phyloP scores from a whole-genome alignment of 2,797 vertebrate genomes.

The Artibeus jamaicensis region DNA sequence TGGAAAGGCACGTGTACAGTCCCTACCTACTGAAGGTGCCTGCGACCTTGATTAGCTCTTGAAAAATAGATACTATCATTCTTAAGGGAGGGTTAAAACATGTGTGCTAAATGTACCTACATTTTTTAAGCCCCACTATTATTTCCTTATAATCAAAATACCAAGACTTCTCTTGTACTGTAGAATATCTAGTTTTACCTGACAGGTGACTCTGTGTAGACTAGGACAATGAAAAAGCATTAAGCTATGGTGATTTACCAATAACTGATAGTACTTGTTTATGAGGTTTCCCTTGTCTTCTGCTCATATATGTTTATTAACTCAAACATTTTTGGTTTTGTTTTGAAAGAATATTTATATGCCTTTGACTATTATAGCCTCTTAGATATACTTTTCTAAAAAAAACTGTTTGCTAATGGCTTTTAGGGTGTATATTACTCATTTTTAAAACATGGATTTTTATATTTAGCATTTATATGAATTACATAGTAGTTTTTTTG shows the following conservation, averaged over 20 bases:
- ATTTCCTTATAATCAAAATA: background rate
- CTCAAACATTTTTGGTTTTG: background rate
- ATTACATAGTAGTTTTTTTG: background rate
- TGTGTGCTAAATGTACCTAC: background rate
- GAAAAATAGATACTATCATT: background rate
- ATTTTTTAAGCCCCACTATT: background rate
- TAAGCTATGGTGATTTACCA: background rate
- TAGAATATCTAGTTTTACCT: background rate
- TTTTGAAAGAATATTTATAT: constrained; percentile 5
- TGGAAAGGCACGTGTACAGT: background rate
- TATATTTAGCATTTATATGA: background rate
- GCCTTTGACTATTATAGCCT: background rate
- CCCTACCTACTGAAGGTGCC: background rate
- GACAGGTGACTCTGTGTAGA: background rate
- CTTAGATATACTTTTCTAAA: background rate
- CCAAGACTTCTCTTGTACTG: background rate
- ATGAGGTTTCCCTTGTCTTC: background rate
- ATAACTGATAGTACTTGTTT: background rate
- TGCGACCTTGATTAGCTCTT: background rate
- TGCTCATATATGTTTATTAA: background rate
- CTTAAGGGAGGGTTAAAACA: background rate
- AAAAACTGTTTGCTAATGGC: background rate
- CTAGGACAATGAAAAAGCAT: background rate
- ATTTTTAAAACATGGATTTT: background rate
- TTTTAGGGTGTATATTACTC: background rate